phyloP scores from a whole-genome alignment of 2,113 vertebrate species.

The Dasyornis broadbenti region DNA sequence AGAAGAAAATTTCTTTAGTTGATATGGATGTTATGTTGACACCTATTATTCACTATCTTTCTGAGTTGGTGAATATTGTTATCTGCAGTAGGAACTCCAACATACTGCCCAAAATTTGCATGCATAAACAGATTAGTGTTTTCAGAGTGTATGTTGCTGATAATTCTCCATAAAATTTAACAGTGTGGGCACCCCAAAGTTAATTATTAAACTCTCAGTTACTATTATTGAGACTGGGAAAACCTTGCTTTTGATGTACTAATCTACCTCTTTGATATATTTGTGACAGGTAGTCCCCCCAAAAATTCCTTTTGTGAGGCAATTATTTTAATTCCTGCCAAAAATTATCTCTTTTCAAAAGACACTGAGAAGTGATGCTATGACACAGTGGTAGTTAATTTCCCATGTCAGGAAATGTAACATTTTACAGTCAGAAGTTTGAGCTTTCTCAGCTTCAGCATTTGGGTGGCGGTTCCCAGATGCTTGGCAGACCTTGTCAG shows the following conservation, averaged over 20 bases:
- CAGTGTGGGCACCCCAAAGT: background rate
- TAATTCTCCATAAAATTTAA: background rate
- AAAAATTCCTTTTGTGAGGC: background rate
- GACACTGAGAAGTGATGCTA: background rate
- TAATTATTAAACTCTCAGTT: background rate
- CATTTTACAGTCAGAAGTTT: background rate
- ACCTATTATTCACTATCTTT: background rate
- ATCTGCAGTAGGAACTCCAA: background rate
- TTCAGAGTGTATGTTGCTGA: background rate
- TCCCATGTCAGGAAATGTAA: background rate
- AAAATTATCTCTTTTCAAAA: background rate
- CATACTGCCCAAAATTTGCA: background rate
- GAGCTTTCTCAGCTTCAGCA: background rate
- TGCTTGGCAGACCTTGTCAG: background rate
- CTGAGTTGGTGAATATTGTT: background rate
- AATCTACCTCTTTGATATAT: background rate
- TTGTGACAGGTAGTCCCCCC: background rate
- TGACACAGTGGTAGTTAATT: background rate
- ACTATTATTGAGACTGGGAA: background rate
- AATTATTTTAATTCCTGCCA: background rate
- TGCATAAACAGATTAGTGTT: background rate
- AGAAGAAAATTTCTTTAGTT: background rate
- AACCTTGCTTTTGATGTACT: background rate
- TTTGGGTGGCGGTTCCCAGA: background rate
- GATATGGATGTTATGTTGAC: background rate